Conservation (phyloP, 2,888 invertebrate genomes). For the Fragum sueziense region DNA sequence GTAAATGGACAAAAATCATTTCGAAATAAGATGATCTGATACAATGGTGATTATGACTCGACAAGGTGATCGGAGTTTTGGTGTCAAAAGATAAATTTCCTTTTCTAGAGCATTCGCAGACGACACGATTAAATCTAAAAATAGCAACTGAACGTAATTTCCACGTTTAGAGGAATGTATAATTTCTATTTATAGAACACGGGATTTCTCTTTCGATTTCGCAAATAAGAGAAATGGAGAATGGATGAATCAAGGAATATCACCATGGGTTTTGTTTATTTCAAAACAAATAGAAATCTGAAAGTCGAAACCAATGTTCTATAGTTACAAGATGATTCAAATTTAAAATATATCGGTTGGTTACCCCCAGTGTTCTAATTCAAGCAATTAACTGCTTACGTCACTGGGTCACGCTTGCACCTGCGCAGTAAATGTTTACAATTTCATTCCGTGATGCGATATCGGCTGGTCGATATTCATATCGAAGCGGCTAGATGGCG, state of each 20-base stretch:
- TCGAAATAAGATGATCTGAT: too few species aligned
- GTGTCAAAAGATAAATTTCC: too few species aligned
- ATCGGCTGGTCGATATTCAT: constrained; percentile 57
- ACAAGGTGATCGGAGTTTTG: too few species aligned
- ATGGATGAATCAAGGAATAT: background rate
- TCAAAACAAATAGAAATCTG: background rate
- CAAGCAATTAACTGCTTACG: constrained; percentile 10
- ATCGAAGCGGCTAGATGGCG: constrained; percentile 54
- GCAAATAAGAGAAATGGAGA: background rate
- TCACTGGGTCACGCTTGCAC: constrained; percentile 29
- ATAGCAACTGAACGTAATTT: constrained; percentile 2
- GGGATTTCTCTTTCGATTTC: constrained; percentile 1
- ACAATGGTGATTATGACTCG: too few species aligned
- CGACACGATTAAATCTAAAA: background rate
- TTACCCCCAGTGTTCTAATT: constrained; percentile 21
- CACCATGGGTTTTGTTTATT: background rate
- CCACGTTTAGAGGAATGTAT: constrained; percentile 3
- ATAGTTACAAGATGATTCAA: background rate
- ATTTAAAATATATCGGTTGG: background rate
- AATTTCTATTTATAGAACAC: constrained; percentile 15
- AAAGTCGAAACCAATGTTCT: background rate
- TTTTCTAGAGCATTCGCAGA: background rate
- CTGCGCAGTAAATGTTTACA: constrained; percentile 58
- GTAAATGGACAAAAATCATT: too few species aligned
- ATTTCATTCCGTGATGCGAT: constrained; percentile 12